Evolutionary conservation across 1,140 invertebrate genomes (phyloP).

Genomic region (Bradynema listronoti): DNA sequence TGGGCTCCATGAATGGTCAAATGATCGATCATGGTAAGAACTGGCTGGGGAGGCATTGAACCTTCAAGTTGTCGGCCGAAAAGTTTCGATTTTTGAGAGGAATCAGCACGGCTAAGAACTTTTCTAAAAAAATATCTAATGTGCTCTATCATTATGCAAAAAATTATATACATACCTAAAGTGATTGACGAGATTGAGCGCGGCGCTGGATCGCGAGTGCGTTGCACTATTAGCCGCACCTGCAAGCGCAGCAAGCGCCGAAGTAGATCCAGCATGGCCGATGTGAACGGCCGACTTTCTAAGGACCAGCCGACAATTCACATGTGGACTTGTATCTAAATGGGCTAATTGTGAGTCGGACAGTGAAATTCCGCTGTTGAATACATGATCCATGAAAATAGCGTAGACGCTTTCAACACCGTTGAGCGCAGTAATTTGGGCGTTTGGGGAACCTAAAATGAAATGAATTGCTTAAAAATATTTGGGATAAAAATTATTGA

Average conservation of each 20-base stretch:
- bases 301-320: slow-evolving; percentile 38
- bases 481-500: too few relatives aligned
- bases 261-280: too few relatives aligned
- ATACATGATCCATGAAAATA: slow-evolving; percentile 41
- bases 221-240: slow-evolving; percentile 8
- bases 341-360: slow-evolving; percentile 39
- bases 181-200: slow-evolving; percentile 37
- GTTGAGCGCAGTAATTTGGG: too few relatives aligned
- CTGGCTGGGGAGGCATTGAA: slow-evolving; percentile 44
- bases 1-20: slow-evolving; percentile 34
- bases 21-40: slow-evolving; percentile 44
- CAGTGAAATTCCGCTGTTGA: slow-evolving; percentile 19
- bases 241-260: too few relatives aligned
- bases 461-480: too few relatives aligned
- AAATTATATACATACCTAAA: slow-evolving; percentile 22
- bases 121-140: slow-evolving; percentile 23
- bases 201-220: slow-evolving; percentile 19
- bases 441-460: too few relatives aligned
- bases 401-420: slow-evolving; percentile 35
- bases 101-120: slow-evolving; percentile 28
- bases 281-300: too few relatives aligned
- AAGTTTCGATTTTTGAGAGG: slow-evolving; percentile 14
- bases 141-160: not conserved
- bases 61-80: slow-evolving; percentile 38
- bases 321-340: slow-evolving; percentile 43